Evolutionary conservation across 2,888 invertebrate species (phyloP).

Genomic region (Ennomos quercinarius): DNA sequence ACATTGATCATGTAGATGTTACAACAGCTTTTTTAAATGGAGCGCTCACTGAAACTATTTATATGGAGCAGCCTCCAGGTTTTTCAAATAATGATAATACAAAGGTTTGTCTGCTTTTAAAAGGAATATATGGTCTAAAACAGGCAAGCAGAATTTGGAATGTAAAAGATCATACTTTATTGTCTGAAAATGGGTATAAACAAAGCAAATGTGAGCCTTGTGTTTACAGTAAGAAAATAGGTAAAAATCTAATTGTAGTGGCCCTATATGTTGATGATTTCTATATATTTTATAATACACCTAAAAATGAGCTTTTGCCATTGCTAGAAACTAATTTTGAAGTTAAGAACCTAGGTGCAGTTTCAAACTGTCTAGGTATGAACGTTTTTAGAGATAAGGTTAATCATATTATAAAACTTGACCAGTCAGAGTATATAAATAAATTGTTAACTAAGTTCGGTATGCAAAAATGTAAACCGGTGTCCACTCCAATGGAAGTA

Average conservation of each 20-base stretch:
- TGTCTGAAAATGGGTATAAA: neutral
- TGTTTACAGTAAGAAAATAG: neutral
- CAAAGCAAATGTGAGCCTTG: constrained; percentile 4
- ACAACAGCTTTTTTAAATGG: constrained; percentile 27
- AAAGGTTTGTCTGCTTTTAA: constrained; percentile 25
- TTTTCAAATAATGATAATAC: constrained; percentile 21
- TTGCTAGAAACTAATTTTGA: neutral
- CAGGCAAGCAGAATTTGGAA: constrained; percentile 32
- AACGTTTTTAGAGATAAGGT: constrained; percentile 24
- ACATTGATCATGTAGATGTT: constrained; percentile 30
- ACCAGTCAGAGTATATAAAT: constrained; percentile 25
- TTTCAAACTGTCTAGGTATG: constrained; percentile 36
- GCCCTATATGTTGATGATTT: constrained; percentile 21
- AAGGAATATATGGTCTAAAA: constrained; percentile 34
- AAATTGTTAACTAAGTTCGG: constrained; percentile 9
- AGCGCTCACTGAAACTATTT: constrained; percentile 19
- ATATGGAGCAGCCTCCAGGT: constrained; percentile 26
- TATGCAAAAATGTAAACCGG: constrained; percentile 30
- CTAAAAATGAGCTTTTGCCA: neutral
- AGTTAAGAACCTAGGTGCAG: constrained; percentile 18
- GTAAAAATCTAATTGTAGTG: constrained; percentile 1
- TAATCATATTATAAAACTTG: constrained; percentile 17
- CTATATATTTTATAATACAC: neutral
- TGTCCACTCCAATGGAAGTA: constrained; percentile 25
- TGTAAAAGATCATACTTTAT: constrained; percentile 1